A percentile compares a stretch with the other conserved stretches of the same genome.
These are phyloP conservation scores for Peromyscus melanophrys DNA, from an alignment of 2,797 vertebrate genomes.

Conservation along the genomic window DNA sequence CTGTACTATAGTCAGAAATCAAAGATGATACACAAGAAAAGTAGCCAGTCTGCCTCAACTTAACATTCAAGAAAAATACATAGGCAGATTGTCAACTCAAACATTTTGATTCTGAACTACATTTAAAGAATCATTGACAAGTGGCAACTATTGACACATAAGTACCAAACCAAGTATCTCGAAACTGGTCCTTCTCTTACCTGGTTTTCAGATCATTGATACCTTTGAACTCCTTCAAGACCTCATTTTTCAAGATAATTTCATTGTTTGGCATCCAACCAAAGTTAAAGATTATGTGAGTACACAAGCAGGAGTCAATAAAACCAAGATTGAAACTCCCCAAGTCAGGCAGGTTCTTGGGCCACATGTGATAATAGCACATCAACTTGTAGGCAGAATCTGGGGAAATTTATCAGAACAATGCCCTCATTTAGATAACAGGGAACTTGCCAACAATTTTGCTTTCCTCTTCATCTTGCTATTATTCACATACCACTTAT, in stretches of 20 bases:
- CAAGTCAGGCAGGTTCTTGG: constrained; percentile 90
- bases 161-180: not conserved
- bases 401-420: constrained; percentile 62
- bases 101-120: not conserved
- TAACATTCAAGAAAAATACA: not conserved
- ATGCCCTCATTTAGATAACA: not conserved
- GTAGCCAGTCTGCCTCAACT: not conserved
- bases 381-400: constrained; percentile 90
- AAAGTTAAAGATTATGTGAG: constrained; percentile 91
- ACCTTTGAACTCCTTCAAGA: constrained; percentile 91
- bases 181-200: constrained; percentile 71
- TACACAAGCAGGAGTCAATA: constrained; percentile 90
- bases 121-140: not conserved
- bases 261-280: constrained; percentile 90
- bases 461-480: not conserved
- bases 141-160: not conserved
- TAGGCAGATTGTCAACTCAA: not conserved
- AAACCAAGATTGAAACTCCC: constrained; percentile 89
- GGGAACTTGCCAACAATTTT: not conserved
- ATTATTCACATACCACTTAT: not conserved
- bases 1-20: not conserved
- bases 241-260: constrained; percentile 72
- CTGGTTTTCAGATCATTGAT: constrained; percentile 91
- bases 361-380: constrained; percentile 93
- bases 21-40: not conserved